These are phyloP conservation scores for Lerema accius DNA, from an alignment of 1,140 invertebrate species.

Conservation along the genomic window DNA sequence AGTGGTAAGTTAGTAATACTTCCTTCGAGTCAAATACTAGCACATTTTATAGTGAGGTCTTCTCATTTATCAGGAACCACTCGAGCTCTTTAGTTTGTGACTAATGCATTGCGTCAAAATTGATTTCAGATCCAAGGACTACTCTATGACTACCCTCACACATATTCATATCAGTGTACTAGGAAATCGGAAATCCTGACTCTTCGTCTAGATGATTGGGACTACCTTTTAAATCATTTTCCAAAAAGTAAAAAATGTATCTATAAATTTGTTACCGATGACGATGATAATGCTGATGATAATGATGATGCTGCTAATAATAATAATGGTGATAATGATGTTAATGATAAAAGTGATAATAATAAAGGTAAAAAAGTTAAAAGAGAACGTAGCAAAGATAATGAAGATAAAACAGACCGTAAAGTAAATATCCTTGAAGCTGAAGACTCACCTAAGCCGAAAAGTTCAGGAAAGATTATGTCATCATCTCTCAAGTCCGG, in stretches of 20 bases:
- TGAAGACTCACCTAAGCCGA: background rate
- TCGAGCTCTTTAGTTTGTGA: too few relatives aligned
- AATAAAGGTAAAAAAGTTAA: slow-evolving; percentile 16
- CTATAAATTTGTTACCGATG: slow-evolving; percentile 38
- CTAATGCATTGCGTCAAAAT: background rate
- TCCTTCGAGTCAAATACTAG: background rate
- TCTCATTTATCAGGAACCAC: too few relatives aligned
- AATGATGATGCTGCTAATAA: too few relatives aligned
- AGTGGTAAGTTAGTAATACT: slow-evolving; percentile 49
- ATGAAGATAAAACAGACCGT: slow-evolving; percentile 20
- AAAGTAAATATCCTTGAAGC: slow-evolving; percentile 25
- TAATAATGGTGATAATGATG: too few relatives aligned
- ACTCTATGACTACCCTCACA: slow-evolving; percentile 45
- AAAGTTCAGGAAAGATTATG: background rate
- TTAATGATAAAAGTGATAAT: slow-evolving; percentile 26
- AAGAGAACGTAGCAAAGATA: slow-evolving; percentile 26
- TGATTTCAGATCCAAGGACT: slow-evolving; percentile 56
- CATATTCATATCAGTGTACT: slow-evolving; percentile 49
- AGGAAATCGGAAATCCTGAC: slow-evolving; percentile 56
- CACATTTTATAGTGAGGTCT: too few relatives aligned
- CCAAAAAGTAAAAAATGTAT: slow-evolving; percentile 52
- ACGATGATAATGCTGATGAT: slow-evolving; percentile 18
- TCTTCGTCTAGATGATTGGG: slow-evolving; percentile 53
- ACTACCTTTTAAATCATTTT: slow-evolving; percentile 57
- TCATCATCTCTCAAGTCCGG: background rate